Conservation (phyloP, 2,888 invertebrate genomes). For the Alloscopus bannaensis region DNA sequence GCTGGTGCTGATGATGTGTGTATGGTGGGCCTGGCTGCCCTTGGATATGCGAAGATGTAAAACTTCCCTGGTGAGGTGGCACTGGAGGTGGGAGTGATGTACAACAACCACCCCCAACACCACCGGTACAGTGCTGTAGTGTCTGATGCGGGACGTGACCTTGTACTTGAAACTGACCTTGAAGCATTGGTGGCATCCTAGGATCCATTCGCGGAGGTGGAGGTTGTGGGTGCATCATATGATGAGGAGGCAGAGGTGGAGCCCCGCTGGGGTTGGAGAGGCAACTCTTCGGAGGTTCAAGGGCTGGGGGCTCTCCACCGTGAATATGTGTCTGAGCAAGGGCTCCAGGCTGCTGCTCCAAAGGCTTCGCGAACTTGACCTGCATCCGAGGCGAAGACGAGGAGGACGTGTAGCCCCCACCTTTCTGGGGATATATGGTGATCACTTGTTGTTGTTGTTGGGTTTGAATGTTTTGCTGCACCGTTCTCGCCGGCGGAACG, state of each 20-base stretch:
- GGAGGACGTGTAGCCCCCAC: slow-evolving; percentile 54
- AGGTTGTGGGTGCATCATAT: slow-evolving; percentile 14
- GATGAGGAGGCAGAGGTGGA: neutral
- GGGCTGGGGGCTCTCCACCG: slow-evolving; percentile 20
- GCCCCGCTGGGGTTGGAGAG: slow-evolving; percentile 37
- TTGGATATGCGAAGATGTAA: slow-evolving; percentile 53
- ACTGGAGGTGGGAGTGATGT: slow-evolving; percentile 1
- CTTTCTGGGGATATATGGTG: slow-evolving; percentile 56
- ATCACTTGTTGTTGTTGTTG: slow-evolving; percentile 59
- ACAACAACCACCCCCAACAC: neutral
- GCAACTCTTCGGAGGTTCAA: slow-evolving; percentile 49
- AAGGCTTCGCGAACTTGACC: slow-evolving; percentile 57
- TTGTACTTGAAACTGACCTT: slow-evolving; percentile 17
- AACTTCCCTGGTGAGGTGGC: slow-evolving; percentile 23
- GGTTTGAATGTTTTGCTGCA: slow-evolving; percentile 54
- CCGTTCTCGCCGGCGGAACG: slow-evolving; percentile 43
- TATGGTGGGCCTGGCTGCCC: slow-evolving; percentile 45
- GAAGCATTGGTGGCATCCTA: neutral
- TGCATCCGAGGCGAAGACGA: slow-evolving; percentile 56
- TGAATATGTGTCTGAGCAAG: slow-evolving; percentile 18
- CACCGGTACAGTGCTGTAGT: slow-evolving; percentile 1
- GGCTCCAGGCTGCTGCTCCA: slow-evolving; percentile 35
- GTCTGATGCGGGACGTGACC: slow-evolving; percentile 2
- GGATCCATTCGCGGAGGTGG: neutral
- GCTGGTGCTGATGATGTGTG: slow-evolving; percentile 50